A percentile compares a stretch with the other conserved stretches of the same genome.
Evolutionary conservation across 1,140 invertebrate genomes (phyloP).

Genomic region (Drusus annulatus): DNA sequence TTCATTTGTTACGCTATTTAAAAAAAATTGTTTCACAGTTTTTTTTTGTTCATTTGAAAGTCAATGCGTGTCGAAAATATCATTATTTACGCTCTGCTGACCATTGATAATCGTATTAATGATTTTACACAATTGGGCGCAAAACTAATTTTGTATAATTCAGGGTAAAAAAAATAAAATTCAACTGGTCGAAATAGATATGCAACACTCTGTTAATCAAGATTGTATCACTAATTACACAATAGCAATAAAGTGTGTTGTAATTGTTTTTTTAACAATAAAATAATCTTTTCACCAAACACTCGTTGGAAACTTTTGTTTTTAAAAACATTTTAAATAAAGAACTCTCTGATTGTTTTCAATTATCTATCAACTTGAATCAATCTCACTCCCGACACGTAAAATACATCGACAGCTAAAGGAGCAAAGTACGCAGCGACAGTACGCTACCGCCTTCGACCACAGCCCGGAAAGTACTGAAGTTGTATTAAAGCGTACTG

Average conservation of each 20-base stretch:
- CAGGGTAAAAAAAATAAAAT: neutral
- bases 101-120: neutral
- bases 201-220: no score
- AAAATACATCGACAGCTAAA: constrained; percentile 25
- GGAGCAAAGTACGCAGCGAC: neutral
- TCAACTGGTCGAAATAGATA: no score
- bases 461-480: constrained; percentile 8
- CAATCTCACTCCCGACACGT: neutral
- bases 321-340: no score
- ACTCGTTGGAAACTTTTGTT: no score
- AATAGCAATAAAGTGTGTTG: no score
- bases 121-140: neutral
- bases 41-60: constrained; percentile 18
- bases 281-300: no score
- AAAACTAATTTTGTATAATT: no score
- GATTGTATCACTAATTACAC: no score
- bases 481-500: neutral
- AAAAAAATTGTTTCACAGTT: neutral
- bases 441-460: neutral
- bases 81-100: constrained; percentile 15
- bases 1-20: no score
- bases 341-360: no score
- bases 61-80: constrained; percentile 8
- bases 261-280: no score
- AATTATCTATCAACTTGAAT: no score